Conservation (phyloP, 2,113 vertebrate genomes). For the Cryptotis parvus region DNA sequence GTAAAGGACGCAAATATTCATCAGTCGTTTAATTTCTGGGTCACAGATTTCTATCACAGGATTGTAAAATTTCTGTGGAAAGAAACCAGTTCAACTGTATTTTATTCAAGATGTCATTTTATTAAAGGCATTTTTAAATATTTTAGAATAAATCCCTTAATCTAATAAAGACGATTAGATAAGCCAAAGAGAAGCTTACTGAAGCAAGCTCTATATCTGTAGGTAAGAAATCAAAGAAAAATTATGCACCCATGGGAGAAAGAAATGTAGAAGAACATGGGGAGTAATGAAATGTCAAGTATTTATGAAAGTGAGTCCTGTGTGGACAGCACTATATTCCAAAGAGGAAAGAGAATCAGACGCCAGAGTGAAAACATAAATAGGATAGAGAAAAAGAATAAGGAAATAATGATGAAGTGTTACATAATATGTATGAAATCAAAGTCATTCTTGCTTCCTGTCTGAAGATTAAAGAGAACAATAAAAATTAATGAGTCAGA, state of each 20-base stretch:
- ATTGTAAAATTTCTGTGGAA: conserved; percentile 35
- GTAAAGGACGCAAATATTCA: conserved; percentile 15
- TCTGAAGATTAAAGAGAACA: conserved; percentile 77
- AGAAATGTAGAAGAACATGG: conserved; percentile 73
- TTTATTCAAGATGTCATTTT: conserved; percentile 11
- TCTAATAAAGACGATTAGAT: background rate
- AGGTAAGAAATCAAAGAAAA: conserved; percentile 76
- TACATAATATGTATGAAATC: conserved; percentile 70
- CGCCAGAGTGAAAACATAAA: conserved; percentile 77
- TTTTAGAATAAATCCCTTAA: conserved; percentile 34
- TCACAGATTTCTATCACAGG: conserved; percentile 32
- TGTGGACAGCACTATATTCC: conserved; percentile 56
- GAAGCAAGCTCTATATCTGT: conserved; percentile 69
- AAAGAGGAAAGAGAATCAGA: conserved; percentile 68
- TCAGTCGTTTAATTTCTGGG: conserved; percentile 61
- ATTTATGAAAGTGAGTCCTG: conserved; percentile 81
- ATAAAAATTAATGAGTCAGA: conserved; percentile 66
- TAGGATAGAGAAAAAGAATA: conserved; percentile 77
- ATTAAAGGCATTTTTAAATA: conserved; percentile 52
- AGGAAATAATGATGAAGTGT: conserved; percentile 68
- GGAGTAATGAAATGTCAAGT: conserved; percentile 82
- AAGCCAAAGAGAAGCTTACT: conserved; percentile 64
- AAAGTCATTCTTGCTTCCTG: conserved; percentile 76
- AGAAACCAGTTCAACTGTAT: conserved; percentile 13
- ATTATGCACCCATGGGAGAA: conserved; percentile 52